phyloP scores from a whole-genome alignment of 2,888 invertebrate genomes.

The Pyrrhia umbra region DNA sequence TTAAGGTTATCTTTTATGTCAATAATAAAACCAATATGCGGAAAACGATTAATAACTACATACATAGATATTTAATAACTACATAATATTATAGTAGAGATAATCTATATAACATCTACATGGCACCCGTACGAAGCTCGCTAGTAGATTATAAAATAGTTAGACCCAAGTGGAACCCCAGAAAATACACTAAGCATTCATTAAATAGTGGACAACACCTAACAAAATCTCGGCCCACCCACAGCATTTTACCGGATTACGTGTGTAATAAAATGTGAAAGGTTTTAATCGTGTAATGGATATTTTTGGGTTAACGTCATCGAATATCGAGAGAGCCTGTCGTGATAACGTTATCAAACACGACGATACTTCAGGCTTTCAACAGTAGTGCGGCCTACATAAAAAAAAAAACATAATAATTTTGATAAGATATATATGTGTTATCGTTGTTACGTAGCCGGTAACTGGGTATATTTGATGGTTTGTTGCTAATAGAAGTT shows the following conservation, averaged over 20 bases:
- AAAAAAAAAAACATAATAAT: constrained; percentile 26
- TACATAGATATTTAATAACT: no score
- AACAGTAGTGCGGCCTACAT: constrained; percentile 51
- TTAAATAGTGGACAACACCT: no score
- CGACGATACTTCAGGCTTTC: constrained; percentile 64
- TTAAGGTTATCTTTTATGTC: no score
- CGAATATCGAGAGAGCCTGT: constrained; percentile 65
- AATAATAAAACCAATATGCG: no score
- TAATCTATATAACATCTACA: no score
- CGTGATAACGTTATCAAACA: constrained; percentile 71
- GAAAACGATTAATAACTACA: no score
- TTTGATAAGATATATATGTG: constrained; percentile 37
- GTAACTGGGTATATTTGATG: constrained; percentile 2
- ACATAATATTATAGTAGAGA: no score
- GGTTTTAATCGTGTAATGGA: constrained; percentile 83
- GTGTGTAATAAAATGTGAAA: constrained; percentile 75
- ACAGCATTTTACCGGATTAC: constrained; percentile 72
- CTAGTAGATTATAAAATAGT: no score
- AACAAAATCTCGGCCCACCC: constrained; percentile 64
- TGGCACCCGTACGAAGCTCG: no score
- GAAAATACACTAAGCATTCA: no score
- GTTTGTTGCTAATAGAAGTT: background rate
- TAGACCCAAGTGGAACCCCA: no score
- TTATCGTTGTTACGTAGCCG: constrained; percentile 12
- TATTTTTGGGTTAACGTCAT: constrained; percentile 70